A percentile compares a stretch with the other conserved stretches of the same genome.
phyloP scores from a whole-genome alignment of 2,797 vertebrate genomes.

The Dipus sagitta region DNA sequence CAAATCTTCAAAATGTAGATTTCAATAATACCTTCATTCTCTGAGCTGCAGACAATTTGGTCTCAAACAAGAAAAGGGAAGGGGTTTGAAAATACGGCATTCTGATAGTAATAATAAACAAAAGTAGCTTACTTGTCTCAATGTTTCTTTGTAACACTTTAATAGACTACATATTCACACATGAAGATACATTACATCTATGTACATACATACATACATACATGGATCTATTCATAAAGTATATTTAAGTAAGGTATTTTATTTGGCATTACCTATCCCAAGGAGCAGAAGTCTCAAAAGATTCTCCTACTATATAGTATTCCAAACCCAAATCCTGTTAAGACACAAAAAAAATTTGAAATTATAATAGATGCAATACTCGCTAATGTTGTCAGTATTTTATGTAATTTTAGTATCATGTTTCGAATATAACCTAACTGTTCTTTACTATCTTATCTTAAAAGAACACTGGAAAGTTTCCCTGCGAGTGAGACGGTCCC shows the following conservation, averaged over 20 bases:
- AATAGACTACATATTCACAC: conserved; percentile 27
- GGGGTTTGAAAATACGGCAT: background rate
- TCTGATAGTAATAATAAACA: conserved; percentile 52
- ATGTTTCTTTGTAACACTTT: conserved; percentile 43
- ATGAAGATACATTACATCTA: conserved; percentile 30
- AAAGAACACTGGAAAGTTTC: background rate
- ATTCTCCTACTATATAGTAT: conserved; percentile 97
- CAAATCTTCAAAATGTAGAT: conserved; percentile 51
- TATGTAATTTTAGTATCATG: background rate
- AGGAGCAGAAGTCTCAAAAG: conserved; percentile 99
- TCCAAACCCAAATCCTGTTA: conserved; percentile 97
- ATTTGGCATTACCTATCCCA: conserved; percentile 96
- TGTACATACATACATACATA: background rate
- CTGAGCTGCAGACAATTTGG: background rate
- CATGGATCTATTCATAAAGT: conserved; percentile 26
- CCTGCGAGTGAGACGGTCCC: background rate
- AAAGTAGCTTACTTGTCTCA: conserved; percentile 39
- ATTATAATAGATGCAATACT: conserved; percentile 52
- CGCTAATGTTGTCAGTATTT: background rate
- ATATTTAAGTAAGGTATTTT: conserved; percentile 50
- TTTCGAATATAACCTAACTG: conserved; percentile 15
- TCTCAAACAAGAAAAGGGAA: background rate
- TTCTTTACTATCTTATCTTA: background rate
- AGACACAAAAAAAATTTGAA: conserved; percentile 74
- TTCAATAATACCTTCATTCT: conserved; percentile 11